Evolutionary conservation across 2,797 vertebrate genomes (phyloP).

Genomic region (Dermochelys coriacea): DNA sequence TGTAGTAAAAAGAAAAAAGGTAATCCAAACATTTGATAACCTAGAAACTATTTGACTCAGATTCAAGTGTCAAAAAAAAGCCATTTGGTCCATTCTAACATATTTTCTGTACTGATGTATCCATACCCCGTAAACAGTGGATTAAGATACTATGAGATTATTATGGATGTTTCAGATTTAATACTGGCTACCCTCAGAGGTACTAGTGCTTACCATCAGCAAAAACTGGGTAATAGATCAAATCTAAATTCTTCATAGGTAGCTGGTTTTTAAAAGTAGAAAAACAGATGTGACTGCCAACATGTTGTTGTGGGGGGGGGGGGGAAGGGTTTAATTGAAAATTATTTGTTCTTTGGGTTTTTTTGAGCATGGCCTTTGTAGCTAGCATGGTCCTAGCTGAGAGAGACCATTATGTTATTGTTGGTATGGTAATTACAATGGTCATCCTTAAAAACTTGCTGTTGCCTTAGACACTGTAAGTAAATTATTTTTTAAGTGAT

Average conservation of each 20-base stretch:
- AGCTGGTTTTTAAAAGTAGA: background rate
- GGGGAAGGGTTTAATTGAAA: background rate
- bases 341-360: background rate
- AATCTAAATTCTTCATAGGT: background rate
- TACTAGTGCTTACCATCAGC: background rate
- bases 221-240: accelerated
- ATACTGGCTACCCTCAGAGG: background rate
- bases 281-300: background rate
- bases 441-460: background rate
- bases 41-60: background rate
- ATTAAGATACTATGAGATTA: accelerated
- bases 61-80: background rate
- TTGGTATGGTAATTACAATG: background rate
- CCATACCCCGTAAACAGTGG: background rate
- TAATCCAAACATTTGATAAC: background rate
- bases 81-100: background rate
- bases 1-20: background rate
- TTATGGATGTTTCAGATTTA: background rate
- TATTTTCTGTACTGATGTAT: background rate
- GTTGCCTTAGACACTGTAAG: background rate
- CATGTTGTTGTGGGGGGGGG: background rate
- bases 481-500: background rate
- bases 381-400: background rate
- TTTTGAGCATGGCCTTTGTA: background rate
- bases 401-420: background rate